A percentile compares a stretch with the other conserved stretches of the same genome.
Conservation (phyloP, 2,888 invertebrate genomes). For the Cantharis rustica region DNA sequence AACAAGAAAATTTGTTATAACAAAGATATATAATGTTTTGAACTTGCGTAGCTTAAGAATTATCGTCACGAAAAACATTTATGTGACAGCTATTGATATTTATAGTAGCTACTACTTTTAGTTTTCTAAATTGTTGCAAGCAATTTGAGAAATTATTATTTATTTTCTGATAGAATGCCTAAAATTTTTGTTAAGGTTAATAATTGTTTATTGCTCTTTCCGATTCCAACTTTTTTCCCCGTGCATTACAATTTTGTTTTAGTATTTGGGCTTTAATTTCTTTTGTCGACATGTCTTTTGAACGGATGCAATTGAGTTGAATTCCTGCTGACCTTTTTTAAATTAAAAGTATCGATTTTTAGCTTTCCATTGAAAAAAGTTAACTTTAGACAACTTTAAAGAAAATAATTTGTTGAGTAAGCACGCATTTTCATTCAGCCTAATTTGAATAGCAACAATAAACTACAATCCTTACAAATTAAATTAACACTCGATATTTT, state of each 20-base stretch:
- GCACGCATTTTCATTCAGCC: background rate
- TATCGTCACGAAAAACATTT: conserved; percentile 37
- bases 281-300: conserved; percentile 26
- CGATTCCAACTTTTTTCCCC: conserved; percentile 8
- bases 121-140: conserved; percentile 38
- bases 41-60: conserved; percentile 34
- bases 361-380: conserved; percentile 8
- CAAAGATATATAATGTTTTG: conserved; percentile 39
- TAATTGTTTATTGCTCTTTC: conserved; percentile 6
- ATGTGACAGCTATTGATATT: conserved; percentile 46
- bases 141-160: conserved; percentile 39
- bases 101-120: conserved; percentile 42
- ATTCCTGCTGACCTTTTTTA: conserved; percentile 20
- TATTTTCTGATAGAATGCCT: conserved; percentile 15
- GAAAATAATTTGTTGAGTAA: background rate
- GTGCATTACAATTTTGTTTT: conserved; percentile 19
- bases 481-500: background rate
- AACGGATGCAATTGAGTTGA: conserved; percentile 26
- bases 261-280: conserved; percentile 20
- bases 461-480: conserved; percentile 2
- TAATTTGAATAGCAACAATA: background rate
- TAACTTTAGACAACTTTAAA: background rate
- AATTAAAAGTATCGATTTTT: conserved; percentile 28
- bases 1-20: conserved; percentile 30
- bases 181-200: background rate